Evolutionary conservation across 35 echinoderm and acorn worm species (phyloP).

Genomic region (Hemicentrotus pulcherrimus): DNA sequence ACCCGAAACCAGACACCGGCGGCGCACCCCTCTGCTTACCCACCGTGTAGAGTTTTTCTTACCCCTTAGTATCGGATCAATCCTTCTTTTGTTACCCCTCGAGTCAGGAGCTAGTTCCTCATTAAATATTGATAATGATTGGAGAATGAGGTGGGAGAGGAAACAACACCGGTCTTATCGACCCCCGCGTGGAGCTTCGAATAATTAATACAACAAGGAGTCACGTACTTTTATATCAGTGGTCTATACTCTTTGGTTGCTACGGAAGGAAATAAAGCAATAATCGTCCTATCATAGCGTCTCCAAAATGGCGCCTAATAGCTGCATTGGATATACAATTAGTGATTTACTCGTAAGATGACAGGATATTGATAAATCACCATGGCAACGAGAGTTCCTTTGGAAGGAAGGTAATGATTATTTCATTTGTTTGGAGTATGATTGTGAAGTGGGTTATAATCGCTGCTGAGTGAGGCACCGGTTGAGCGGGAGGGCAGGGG

Average conservation of each 20-base stretch:
- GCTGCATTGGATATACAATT: not conserved
- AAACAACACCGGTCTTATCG: not conserved
- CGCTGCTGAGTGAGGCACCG: not conserved
- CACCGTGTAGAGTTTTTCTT: not conserved
- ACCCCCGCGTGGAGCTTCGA: not conserved
- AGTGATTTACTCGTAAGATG: not conserved
- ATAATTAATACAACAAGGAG: not conserved
- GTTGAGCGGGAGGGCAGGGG: not conserved
- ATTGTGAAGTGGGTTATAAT: not conserved
- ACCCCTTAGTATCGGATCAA: not conserved
- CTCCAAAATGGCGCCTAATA: not conserved
- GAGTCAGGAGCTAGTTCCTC: not conserved
- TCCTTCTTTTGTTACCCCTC: not conserved
- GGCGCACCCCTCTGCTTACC: not conserved
- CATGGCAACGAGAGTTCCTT: not conserved
- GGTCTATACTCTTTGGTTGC: not conserved
- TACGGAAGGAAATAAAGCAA: not conserved
- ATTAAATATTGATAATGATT: conserved; percentile 21
- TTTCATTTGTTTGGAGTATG: not conserved
- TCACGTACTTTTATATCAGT: not conserved
- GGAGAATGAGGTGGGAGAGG: not conserved
- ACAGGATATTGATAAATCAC: not conserved
- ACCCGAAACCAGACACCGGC: not conserved
- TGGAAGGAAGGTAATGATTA: not conserved
- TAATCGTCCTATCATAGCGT: not conserved